These are phyloP conservation scores for Girardia tigrina DNA, from an alignment of 2,888 invertebrate species.

Conservation along the genomic window DNA sequence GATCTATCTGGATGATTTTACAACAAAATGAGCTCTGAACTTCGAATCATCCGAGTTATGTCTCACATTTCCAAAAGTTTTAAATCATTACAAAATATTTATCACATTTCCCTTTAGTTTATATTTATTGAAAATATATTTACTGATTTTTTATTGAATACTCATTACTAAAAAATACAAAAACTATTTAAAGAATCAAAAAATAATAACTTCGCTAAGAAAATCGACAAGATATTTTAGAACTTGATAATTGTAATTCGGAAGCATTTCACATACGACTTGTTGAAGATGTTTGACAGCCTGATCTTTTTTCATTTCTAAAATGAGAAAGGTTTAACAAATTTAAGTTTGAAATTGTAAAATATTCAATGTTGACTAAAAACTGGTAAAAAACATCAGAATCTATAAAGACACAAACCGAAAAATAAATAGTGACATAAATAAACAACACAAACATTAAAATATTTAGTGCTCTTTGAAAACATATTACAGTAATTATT, in stretches of 20 bases:
- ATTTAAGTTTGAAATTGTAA: conserved; percentile 35
- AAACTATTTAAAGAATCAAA: too few species aligned
- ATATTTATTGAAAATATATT: too few species aligned
- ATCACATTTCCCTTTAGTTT: too few species aligned
- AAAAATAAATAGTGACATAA: neutral
- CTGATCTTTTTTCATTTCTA: neutral
- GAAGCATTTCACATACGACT: conserved; percentile 60
- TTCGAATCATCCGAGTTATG: too few species aligned
- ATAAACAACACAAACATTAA: too few species aligned
- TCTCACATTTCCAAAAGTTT: too few species aligned
- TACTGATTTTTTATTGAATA: too few species aligned
- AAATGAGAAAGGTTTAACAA: neutral
- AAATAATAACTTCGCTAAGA: conserved; percentile 80
- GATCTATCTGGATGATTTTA: too few species aligned
- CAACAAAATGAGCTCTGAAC: too few species aligned
- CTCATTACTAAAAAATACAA: too few species aligned
- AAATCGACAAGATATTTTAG: conserved; percentile 82
- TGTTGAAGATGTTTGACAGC: neutral
- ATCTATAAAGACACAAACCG: neutral
- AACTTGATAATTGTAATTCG: conserved; percentile 73
- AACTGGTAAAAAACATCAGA: neutral
- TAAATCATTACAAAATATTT: too few species aligned
- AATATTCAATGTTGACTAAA: conserved; percentile 40
- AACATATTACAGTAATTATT: neutral
- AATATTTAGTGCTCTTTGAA: too few species aligned